These are phyloP conservation scores for Porites cylindrica DNA, from an alignment of 92 coral and sea anemone genomes.

Conservation along the genomic window DNA sequence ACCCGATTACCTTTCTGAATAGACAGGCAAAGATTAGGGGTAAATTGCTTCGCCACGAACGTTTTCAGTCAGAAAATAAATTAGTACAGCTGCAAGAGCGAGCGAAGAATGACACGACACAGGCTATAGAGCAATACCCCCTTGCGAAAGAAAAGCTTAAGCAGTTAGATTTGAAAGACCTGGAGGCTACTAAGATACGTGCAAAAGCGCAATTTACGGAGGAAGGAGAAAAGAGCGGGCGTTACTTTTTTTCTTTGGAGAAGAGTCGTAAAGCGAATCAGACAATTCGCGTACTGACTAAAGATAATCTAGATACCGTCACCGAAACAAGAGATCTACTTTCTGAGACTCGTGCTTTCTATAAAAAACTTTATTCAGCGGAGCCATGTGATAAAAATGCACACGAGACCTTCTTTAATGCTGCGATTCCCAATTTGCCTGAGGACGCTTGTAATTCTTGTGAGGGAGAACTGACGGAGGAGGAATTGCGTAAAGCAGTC, in stretches of 20 bases:
- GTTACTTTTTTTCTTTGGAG: conserved; percentile 28
- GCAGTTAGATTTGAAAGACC: conserved; percentile 17
- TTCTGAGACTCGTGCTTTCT: conserved; percentile 6
- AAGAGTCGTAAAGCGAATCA: conserved; percentile 33
- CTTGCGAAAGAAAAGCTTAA: conserved; percentile 23
- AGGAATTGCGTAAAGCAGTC: neutral
- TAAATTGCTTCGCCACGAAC: neutral
- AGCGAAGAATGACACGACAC: neutral
- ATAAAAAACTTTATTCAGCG: conserved; percentile 24
- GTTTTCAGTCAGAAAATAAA: neutral
- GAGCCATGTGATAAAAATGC: neutral
- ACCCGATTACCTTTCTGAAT: too few species aligned
- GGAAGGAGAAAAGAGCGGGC: conserved; percentile 28
- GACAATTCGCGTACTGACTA: neutral
- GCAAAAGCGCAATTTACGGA: conserved; percentile 27
- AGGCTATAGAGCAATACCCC: neutral
- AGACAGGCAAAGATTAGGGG: neutral
- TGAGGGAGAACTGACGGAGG: neutral
- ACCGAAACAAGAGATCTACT: neutral
- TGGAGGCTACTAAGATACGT: conserved; percentile 19
- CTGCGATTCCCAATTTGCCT: neutral
- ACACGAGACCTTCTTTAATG: conserved; percentile 7
- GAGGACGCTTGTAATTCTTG: neutral
- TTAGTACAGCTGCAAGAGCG: neutral
- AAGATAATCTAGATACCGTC: conserved; percentile 24